phyloP scores from a whole-genome alignment of 2,797 vertebrate genomes.

The Fistularia tabacaria region DNA sequence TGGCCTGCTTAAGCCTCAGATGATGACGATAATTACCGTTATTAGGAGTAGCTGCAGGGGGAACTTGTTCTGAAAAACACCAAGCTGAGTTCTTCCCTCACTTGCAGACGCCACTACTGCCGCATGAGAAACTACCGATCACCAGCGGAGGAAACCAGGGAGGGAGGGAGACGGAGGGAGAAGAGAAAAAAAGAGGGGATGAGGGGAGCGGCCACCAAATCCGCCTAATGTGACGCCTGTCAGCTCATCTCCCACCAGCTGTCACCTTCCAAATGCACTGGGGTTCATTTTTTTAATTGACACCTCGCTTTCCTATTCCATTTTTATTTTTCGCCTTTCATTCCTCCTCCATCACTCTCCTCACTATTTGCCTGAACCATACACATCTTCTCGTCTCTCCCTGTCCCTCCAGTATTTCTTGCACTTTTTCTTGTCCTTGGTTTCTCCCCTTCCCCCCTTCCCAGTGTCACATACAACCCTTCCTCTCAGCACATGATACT shows the following conservation, averaged over 20 bases:
- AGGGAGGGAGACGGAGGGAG: conserved; percentile 55
- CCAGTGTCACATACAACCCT: conserved; percentile 52
- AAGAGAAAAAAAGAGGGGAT: conserved; percentile 52
- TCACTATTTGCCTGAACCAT: conserved; percentile 43
- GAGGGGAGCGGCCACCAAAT: conserved; percentile 77
- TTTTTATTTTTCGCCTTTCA: conserved; percentile 76
- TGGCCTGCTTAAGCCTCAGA: conserved; percentile 79
- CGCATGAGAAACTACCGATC: conserved; percentile 60
- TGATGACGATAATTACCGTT: conserved; percentile 83
- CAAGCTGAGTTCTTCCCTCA: conserved; percentile 67
- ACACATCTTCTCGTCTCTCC: conserved; percentile 54
- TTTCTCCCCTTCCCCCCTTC: conserved; percentile 40
- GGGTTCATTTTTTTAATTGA: conserved; percentile 98
- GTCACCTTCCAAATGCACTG: conserved; percentile 80
- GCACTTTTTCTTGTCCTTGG: conserved; percentile 65
- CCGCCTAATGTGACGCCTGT: conserved; percentile 83
- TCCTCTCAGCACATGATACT: conserved; percentile 61
- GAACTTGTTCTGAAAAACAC: conserved; percentile 76
- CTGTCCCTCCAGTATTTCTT: conserved; percentile 65
- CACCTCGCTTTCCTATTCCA: conserved; percentile 83
- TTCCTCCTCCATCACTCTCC: conserved; percentile 63
- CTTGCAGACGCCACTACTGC: conserved; percentile 38
- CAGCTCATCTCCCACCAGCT: conserved; percentile 88
- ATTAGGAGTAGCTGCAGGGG: conserved; percentile 82
- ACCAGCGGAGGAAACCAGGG: conserved; percentile 59